Conservation (phyloP, 2,797 vertebrate species). For the Crocidura indochinensis region DNA sequence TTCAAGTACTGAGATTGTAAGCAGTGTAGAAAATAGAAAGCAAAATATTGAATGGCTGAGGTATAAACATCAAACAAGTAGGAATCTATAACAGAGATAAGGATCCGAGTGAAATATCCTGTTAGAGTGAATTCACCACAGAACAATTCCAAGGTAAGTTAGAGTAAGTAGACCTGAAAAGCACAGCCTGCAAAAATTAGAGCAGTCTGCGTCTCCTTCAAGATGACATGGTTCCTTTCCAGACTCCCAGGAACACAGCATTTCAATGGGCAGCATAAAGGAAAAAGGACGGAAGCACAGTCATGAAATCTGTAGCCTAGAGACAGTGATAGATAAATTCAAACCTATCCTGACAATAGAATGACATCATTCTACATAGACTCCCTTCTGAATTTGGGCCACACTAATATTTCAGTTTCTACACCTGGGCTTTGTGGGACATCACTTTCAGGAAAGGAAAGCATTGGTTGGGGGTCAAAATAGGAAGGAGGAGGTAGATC, state of each 20-base stretch:
- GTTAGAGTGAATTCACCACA: slow-evolving; percentile 24
- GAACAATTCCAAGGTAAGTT: slow-evolving; percentile 71
- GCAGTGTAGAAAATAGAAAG: slow-evolving; percentile 69
- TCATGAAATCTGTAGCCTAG: slow-evolving; percentile 8
- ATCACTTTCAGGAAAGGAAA: not conserved
- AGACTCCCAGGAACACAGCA: slow-evolving; percentile 55
- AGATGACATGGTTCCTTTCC: slow-evolving; percentile 76
- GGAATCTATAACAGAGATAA: slow-evolving; percentile 68
- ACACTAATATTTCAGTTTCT: not conserved
- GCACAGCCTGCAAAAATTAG: slow-evolving; percentile 67
- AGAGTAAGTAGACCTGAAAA: slow-evolving; percentile 40
- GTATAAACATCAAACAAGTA: slow-evolving; percentile 51
- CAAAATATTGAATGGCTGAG: slow-evolving; percentile 50
- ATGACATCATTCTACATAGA: slow-evolving; percentile 30
- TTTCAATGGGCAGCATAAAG: slow-evolving; percentile 42
- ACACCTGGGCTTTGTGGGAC: not conserved
- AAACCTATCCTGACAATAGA: slow-evolving; percentile 8
- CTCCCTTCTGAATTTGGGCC: slow-evolving; percentile 36
- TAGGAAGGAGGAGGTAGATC: not conserved
- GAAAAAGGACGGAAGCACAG: slow-evolving; percentile 34
- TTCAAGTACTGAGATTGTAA: slow-evolving; percentile 74
- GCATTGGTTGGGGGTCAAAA: not conserved
- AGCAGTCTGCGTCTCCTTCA: slow-evolving; percentile 59
- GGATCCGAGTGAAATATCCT: not conserved
- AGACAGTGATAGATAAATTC: slow-evolving; percentile 15